Percentiles rank a stretch among this genome's conserved stretches.
Conservation (phyloP, 2,113 vertebrate species). For the Pontoporia blainvillei region DNA sequence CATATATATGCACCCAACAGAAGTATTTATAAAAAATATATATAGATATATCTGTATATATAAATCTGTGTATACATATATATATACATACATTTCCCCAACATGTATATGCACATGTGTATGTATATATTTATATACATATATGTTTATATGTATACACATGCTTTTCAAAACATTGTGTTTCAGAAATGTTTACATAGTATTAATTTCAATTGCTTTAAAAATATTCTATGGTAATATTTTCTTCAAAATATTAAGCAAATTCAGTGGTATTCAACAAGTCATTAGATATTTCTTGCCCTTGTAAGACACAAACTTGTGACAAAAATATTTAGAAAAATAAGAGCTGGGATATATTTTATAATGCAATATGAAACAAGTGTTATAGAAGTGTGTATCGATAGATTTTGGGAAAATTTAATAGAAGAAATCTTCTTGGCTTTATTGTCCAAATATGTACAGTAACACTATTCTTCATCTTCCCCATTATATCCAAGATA, state of each 20-base stretch:
- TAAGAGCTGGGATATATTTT: neutral
- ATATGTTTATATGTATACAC: neutral
- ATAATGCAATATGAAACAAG: neutral
- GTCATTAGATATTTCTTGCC: neutral
- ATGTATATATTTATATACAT: neutral
- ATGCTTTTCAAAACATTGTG: neutral
- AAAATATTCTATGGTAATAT: neutral
- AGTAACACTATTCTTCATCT: neutral
- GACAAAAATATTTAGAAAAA: neutral
- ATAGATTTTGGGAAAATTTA: neutral
- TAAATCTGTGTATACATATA: neutral
- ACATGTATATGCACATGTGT: neutral
- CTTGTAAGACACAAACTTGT: neutral
- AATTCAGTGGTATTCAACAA: neutral
- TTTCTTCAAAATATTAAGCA: neutral
- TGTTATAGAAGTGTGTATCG: neutral
- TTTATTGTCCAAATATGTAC: neutral
- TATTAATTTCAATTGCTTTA: neutral
- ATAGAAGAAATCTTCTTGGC: neutral
- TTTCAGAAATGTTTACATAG: neutral
- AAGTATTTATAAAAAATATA: neutral
- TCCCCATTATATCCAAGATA: neutral
- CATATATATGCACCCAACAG: neutral
- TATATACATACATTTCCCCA: neutral
- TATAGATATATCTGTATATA: neutral